These are phyloP conservation scores for Chiloscyllium plagiosum DNA, from an alignment of 2,113 vertebrate species.

Conservation along the genomic window DNA sequence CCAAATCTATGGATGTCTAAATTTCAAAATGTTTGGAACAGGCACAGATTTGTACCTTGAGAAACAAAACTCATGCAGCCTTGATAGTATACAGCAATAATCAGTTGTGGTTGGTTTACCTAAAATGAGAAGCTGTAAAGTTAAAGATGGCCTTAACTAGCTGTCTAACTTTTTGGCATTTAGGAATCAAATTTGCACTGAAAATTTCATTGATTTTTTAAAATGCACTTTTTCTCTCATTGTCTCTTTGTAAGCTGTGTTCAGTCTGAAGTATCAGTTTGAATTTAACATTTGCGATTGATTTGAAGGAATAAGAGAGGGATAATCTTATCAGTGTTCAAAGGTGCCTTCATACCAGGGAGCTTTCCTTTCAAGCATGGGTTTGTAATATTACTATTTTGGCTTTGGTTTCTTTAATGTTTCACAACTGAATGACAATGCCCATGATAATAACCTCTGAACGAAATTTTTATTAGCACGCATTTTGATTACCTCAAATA, in stretches of 20 bases:
- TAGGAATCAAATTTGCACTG: neutral
- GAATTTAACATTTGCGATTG: neutral
- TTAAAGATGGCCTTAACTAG: neutral
- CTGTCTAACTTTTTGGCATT: neutral
- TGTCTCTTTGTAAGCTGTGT: neutral
- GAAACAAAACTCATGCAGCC: neutral
- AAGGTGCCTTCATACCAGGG: neutral
- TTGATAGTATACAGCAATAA: neutral
- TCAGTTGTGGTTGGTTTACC: neutral
- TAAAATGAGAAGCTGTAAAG: neutral
- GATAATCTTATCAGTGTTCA: neutral
- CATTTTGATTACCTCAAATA: neutral
- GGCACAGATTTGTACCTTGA: neutral
- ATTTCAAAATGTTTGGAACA: neutral
- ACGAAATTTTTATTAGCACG: neutral
- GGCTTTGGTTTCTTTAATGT: neutral
- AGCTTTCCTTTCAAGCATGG: neutral
- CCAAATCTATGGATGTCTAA: neutral
- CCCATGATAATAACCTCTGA: neutral
- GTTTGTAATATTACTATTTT: neutral
- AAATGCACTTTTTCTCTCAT: neutral
- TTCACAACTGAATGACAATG: neutral
- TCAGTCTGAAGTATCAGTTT: neutral
- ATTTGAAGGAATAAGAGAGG: neutral
- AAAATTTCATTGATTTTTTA: neutral